Conservation (phyloP, 2,113 vertebrate genomes). For the Eleginops maclovinus region DNA sequence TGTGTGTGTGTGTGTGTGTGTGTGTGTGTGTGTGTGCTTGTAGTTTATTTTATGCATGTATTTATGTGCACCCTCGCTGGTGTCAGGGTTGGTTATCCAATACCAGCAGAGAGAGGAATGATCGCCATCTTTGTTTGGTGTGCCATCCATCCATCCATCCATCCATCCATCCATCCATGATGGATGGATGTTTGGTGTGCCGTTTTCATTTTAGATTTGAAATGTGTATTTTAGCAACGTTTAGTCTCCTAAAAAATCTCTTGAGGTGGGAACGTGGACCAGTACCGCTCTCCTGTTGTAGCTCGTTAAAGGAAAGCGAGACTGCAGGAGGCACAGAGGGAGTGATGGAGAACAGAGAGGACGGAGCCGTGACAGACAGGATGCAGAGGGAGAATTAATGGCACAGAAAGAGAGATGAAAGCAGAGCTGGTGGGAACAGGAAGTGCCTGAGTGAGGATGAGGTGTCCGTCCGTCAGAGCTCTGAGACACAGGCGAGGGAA, state of each 20-base stretch:
- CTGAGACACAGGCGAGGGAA: no score
- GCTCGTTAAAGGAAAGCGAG: neutral
- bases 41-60: neutral
- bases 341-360: constrained; percentile 21
- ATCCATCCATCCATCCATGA: no score
- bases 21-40: no score
- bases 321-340: neutral
- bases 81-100: neutral
- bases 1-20: no score
- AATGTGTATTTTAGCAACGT: no score
- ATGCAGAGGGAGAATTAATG: constrained; percentile 44
- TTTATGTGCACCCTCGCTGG: neutral
- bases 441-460: constrained; percentile 17
- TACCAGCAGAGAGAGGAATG: neutral
- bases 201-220: no score
- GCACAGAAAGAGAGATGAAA: constrained; percentile 43
- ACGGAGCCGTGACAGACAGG: neutral
- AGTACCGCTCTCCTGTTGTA: no score
- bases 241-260: no score
- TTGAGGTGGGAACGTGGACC: no score
- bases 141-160: no score
- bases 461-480: constrained; percentile 7
- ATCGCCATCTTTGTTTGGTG: no score
- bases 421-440: constrained; percentile 22
- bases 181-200: no score